Conservation (phyloP, 2,888 invertebrate genomes). For the Harpalus rubripes region DNA sequence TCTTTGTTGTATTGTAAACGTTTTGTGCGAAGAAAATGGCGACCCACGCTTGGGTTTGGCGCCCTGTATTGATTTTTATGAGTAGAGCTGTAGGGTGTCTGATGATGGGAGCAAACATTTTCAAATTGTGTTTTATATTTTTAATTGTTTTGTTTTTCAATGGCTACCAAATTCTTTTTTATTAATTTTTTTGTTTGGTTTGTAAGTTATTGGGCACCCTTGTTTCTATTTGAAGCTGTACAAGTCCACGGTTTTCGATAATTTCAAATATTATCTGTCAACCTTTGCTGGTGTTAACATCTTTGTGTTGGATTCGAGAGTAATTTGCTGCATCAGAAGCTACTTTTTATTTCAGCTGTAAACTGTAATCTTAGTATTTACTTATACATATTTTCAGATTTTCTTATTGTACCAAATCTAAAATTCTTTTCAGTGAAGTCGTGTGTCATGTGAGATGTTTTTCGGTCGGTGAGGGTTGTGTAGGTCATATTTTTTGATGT, state of each 20-base stretch:
- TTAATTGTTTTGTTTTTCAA: constrained; percentile 6
- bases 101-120: constrained; percentile 54
- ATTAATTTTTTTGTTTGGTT: background rate
- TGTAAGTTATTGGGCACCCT: constrained; percentile 51
- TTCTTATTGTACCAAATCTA: constrained; percentile 19
- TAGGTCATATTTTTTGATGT: constrained; percentile 57
- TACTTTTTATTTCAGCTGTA: constrained; percentile 61
- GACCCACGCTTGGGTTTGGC: constrained; percentile 69
- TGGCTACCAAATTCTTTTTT: background rate
- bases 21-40: constrained; percentile 71
- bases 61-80: constrained; percentile 71
- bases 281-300: constrained; percentile 56
- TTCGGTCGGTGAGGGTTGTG: constrained; percentile 45
- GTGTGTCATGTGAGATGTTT: constrained; percentile 14
- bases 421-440: constrained; percentile 58
- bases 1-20: constrained; percentile 60
- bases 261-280: constrained; percentile 63
- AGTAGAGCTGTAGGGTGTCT: constrained; percentile 56
- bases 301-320: constrained; percentile 53
- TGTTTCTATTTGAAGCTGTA: constrained; percentile 60
- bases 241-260: constrained; percentile 66
- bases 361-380: constrained; percentile 36
- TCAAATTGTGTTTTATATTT: background rate
- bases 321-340: constrained; percentile 57
- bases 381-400: constrained; percentile 47